phyloP scores from a whole-genome alignment of 2,113 vertebrate genomes.

The Lethenteron camtschaticum region DNA sequence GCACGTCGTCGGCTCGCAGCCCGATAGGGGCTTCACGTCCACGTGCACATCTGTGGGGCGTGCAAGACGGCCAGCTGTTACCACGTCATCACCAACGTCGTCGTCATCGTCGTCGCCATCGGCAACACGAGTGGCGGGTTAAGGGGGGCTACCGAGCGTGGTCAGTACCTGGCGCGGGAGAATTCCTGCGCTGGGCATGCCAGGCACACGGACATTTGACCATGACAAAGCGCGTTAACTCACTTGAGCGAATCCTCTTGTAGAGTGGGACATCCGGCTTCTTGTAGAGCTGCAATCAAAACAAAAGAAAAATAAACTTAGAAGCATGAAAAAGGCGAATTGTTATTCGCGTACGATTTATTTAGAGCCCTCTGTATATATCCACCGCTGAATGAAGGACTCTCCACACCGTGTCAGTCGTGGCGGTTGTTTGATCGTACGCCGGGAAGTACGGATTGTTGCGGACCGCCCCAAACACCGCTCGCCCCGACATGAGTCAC shows the following conservation, averaged over 20 bases:
- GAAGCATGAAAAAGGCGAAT: background rate
- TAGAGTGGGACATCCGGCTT: conserved; percentile 95
- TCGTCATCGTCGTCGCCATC: background rate
- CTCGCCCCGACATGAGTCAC: too few species aligned
- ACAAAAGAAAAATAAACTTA: conserved; percentile 10
- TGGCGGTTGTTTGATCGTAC: too few species aligned
- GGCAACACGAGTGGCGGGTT: background rate
- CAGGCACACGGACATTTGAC: too few species aligned
- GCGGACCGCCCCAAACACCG: too few species aligned
- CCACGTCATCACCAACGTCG: background rate
- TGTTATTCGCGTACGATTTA: background rate
- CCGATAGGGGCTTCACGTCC: conserved; percentile 87
- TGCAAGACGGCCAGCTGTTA: background rate
- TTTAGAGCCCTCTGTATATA: too few species aligned
- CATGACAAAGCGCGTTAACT: conserved; percentile 20
- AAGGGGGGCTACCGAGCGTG: background rate
- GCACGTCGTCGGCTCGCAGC: conserved; percentile 83
- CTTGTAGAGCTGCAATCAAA: conserved; percentile 53
- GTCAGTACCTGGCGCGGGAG: too few species aligned
- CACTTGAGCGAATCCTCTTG: conserved; percentile 96
- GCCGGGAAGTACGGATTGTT: too few species aligned
- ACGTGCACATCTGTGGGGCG: conserved; percentile 54
- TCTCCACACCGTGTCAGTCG: too few species aligned
- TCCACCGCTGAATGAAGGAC: too few species aligned
- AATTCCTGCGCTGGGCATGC: too few species aligned